phyloP scores from a whole-genome alignment of 30 jellyfish, hydroid and myxozoan genomes.

The Hydractinia symbiolongicarpus region DNA sequence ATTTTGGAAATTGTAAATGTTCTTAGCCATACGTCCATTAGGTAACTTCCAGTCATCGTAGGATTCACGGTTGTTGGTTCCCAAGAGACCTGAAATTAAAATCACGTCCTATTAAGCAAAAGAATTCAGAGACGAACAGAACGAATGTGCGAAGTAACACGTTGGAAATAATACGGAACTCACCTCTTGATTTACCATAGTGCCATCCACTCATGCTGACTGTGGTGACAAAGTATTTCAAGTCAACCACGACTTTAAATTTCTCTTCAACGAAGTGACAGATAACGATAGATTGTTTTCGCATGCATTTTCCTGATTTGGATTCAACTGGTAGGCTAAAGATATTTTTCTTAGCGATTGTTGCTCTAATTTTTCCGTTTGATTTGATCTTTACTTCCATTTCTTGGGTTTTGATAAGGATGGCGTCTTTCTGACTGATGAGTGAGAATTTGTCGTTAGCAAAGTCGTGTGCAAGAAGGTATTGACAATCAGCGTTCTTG shows the following conservation, averaged over 20 bases:
- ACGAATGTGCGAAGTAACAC: background rate
- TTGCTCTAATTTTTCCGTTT: conserved; percentile 44
- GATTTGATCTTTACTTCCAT: conserved; percentile 65
- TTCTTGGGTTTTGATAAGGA: conserved; percentile 80
- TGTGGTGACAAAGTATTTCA: conserved; percentile 64
- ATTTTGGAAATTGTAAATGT: conserved; percentile 62
- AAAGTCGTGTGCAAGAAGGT: conserved; percentile 94
- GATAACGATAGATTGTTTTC: conserved; percentile 30
- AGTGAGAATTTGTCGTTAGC: conserved; percentile 67
- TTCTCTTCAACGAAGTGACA: conserved; percentile 69
- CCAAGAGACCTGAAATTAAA: conserved; percentile 68
- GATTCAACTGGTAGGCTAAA: conserved; percentile 82
- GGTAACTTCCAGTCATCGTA: conserved; percentile 87
- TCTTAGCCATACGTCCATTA: conserved; percentile 59
- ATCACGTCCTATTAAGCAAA: background rate
- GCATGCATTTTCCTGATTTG: conserved; percentile 47
- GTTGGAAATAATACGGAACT: background rate
- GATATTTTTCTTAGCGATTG: conserved; percentile 40
- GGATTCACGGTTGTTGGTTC: conserved; percentile 85
- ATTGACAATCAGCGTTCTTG: conserved; percentile 70
- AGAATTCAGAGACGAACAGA: too few relatives aligned
- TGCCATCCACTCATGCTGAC: conserved; percentile 68
- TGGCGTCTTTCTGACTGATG: conserved; percentile 73
- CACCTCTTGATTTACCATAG: conserved; percentile 92
- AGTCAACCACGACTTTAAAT: conserved; percentile 52